Base-by-base conservation (phyloP, 1,140 invertebrate genomes). In the Muscidifurax raptorellus region DNA sequence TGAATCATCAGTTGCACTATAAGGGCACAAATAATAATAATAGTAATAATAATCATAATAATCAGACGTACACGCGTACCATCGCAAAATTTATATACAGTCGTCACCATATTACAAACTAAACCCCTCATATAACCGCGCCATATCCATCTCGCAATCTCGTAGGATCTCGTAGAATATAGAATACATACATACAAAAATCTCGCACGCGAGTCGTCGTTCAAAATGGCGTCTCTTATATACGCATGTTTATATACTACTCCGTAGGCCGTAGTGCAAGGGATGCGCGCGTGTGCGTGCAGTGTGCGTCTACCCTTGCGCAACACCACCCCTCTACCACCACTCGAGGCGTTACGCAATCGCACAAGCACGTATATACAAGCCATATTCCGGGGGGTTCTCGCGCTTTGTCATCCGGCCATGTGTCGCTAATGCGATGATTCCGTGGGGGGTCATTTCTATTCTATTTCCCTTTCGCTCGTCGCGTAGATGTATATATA, bases 391-490 rank as follows among this genome's bases (percentile, higher is more conserved):
- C 89, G 18, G 86, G 85, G 88, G 89, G 90, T 89, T 40, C 18
- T 47, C 87, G 89, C 88, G 90, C 90, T 92, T 92, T 93, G 92
- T 93, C 90, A 89, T 85, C 85, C 88, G 88, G 90, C 92, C 92
- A 93, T 93, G 92, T 93, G 92, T 93, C 90, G 90, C 91, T 93
- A 93, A 93, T 92, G 90, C 90, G 89, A 86, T 27, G 52, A 85
- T 92, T 90, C 91, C 91, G 89, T 90, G 89, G 91, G 92, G 92
- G 92, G 92, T 93, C 91, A 91, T 93, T 93, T 92, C 92, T 93
- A 93, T 93, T 93, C 92, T 92, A 93, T 93, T 93, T 93, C 90
- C 89, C 89, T 89, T 91, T 75, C 36, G 69, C 28, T 22, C 44
- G 12, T 22, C 44, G 12, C 52, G 22, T 30, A 25, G 6, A n/a